Evolutionary conservation across 2,797 vertebrate species (phyloP), one percentile per base, ranked within the genome.

Genomic region (Darevskia mixta): DNA sequence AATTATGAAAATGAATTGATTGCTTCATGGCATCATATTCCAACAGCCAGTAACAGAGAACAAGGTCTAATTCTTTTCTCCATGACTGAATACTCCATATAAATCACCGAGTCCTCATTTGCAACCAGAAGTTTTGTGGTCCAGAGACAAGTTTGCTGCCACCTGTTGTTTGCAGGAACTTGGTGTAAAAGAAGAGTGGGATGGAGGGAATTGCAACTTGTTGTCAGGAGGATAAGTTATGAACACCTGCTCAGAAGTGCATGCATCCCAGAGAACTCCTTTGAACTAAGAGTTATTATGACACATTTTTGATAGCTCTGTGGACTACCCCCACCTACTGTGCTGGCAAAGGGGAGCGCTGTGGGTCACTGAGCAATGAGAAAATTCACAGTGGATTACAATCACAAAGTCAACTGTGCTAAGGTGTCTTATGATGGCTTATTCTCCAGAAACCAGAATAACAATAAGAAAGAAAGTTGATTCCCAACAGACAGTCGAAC

Each of bases 381-480:
- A 86, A 87, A 18, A 89, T 29, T 25, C 64, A 72, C 49, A 79
- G 78, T 5, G 85, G 49, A 72, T 23, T 83, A 72, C 49, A 88
- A 3, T 49, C 85, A 58, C 49, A 91, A 87, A 92, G 91, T 82
- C 79, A 43, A 41, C 41, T 75, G 45, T 43, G 35, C 27, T 41
- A 84, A 88, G 64, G 87, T 79, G 64, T 72, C 41, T 35, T 79
- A 20, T 79, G 87, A 58, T 45, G 82, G 66, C 35, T 23, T n/a
- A 86, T 0, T 0, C 43, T 77, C 79, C 32, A 29, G 83, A 72
- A 79, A 86, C 41, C 64, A 86, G 43, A 38, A 69, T 8, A 69
- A 49, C 85, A 61, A 73, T 9, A 69, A 69, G 66, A 41, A 72
- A 73, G 85, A 71, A 80, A 71, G 61, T 35, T 58, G 85, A 79